Conservation (phyloP, 2,888 invertebrate species). For the Synanthedon myopaeformis region DNA sequence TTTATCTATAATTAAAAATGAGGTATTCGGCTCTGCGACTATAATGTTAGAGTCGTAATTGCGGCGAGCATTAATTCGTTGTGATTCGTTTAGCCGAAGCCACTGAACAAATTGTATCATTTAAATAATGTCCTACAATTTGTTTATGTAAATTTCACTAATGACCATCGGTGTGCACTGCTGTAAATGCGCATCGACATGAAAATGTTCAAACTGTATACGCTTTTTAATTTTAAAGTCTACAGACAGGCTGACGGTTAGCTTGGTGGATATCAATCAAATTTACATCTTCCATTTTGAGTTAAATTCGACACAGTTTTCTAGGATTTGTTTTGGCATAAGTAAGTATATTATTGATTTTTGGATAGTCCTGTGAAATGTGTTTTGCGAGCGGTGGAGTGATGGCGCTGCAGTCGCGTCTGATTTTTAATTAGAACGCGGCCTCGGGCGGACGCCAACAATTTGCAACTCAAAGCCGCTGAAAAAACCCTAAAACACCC, state of each 20-base stretch:
- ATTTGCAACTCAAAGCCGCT: constrained; percentile 68
- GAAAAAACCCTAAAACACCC: constrained; percentile 67
- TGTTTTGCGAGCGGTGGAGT: neutral
- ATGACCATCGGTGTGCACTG: neutral
- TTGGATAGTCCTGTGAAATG: neutral
- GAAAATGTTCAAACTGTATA: no score
- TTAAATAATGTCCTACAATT: constrained; percentile 5
- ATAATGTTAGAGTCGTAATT: constrained; percentile 11
- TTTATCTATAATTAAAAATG: no score
- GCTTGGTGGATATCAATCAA: no score
- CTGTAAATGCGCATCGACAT: no score
- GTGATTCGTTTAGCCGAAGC: constrained; percentile 15
- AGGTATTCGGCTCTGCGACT: constrained; percentile 5
- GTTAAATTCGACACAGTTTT: no score
- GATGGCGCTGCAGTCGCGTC: constrained; percentile 23
- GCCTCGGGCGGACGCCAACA: constrained; percentile 31
- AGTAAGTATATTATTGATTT: no score
- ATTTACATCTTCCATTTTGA: no score
- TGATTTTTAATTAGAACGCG: constrained; percentile 52
- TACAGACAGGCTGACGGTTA: no score
- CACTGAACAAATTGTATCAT: constrained; percentile 8
- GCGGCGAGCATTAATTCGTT: constrained; percentile 11
- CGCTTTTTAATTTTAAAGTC: no score
- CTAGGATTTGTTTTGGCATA: no score
- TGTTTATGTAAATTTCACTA: neutral